Evolutionary conservation across 1,140 invertebrate species (phyloP), one percentile per base, ranked within the genome.

Genomic region (Notospermus geniculatus): DNA sequence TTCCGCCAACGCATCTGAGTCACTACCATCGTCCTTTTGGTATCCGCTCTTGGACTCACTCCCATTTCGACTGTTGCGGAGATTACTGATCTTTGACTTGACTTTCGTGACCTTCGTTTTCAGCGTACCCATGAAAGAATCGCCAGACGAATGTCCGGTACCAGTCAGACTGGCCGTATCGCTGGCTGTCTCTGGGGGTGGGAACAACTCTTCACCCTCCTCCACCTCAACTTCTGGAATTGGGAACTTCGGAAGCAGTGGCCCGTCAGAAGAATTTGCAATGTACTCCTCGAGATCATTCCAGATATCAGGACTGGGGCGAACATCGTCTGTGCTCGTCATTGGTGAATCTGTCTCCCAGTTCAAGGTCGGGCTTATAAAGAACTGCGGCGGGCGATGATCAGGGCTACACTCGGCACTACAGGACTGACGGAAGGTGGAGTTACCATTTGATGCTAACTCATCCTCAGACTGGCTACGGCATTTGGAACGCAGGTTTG

Each of bases 241-340:
- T 9, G 46, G 46, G 25, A 50, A 50, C 25, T 50, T 50, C 4
- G 46, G 46, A n/a, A 50, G 46, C 25, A 50, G 25, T n/a, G 46
- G 46, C 46, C 19, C 25, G n/a, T 50, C 46, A 9, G 46, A 27
- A 50, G 46, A 7, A n/a, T 50, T 50, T 5, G 46, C 46, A 9
- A 50, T 50, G 25, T 50, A 50, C n/a, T 50, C 46, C 25, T 50
- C 46, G 4, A 50, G 25, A 50, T 50, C 46, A n/a, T 50, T 50
- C 46, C 46, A 50, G 19, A 50, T 36, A 36, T 36, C 32, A 7
- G 32, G 32, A 36, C 32, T 36, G 15, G 32, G 32, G 15, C 32
- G 32, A 4, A 36, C 32, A 36, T 36, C 32, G 15, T 36, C 32
- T 15, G 32, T 36, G 15, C 32, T 36, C 15, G 32, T 36, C 32